Conservation (phyloP, 2,113 vertebrate genomes). For the Brachypodius melanocephalos region DNA sequence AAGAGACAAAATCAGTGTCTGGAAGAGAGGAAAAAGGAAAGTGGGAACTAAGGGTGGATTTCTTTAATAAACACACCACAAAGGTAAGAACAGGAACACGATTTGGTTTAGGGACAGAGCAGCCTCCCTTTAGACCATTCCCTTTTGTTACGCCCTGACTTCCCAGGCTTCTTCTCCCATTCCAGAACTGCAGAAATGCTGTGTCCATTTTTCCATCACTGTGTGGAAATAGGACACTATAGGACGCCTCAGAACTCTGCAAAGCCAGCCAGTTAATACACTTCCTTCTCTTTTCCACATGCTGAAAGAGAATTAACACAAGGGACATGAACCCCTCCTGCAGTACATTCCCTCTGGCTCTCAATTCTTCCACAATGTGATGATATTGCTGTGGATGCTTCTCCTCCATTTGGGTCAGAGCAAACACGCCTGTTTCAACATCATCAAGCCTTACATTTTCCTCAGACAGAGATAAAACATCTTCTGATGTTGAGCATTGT, state of each 20-base stretch:
- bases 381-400: neutral
- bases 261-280: neutral
- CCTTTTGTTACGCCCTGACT: neutral
- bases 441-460: neutral
- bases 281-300: neutral
- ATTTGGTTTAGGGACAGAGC: neutral
- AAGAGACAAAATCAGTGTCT: neutral
- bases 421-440: neutral
- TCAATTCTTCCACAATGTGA: neutral
- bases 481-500: neutral
- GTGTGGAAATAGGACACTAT: no score
- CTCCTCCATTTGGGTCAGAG: conserved; percentile 11
- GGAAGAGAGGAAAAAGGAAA: neutral
- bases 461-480: neutral
- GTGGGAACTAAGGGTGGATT: neutral
- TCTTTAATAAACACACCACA: neutral
- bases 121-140: neutral
- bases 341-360: neutral
- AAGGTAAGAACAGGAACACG: neutral
- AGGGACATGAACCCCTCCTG: neutral
- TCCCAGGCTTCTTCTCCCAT: neutral
- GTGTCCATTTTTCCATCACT: neutral
- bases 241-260: neutral
- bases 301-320: neutral
- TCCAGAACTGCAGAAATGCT: neutral